Conservation (phyloP, 2,113 vertebrate genomes). For the Pardalotus punctatus region DNA sequence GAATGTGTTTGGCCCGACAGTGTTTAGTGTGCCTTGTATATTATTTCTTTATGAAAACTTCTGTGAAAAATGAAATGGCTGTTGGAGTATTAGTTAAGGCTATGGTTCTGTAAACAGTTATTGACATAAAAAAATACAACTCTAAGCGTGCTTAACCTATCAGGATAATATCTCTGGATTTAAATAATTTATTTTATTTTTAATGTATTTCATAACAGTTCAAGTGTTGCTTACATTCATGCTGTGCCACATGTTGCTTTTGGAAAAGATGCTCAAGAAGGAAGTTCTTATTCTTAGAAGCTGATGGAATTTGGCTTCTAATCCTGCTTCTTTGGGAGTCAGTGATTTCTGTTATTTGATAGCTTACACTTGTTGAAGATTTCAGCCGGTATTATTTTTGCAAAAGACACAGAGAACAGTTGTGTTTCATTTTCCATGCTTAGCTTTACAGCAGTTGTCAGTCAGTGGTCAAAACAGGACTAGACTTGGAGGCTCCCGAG, state of each 20-base stretch:
- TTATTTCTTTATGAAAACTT: conserved; percentile 49
- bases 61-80: background rate
- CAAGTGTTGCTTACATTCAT: background rate
- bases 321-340: background rate
- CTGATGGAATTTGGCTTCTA: background rate
- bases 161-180: background rate
- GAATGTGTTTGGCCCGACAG: conserved; percentile 89
- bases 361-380: background rate
- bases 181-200: background rate
- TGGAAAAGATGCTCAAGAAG: background rate
- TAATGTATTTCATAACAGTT: background rate
- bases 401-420: background rate
- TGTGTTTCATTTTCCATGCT: background rate
- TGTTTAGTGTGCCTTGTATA: conserved; percentile 65
- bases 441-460: background rate
- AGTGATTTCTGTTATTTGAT: background rate
- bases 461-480: background rate
- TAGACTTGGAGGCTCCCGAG: background rate
- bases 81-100: background rate
- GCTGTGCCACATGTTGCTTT: background rate
- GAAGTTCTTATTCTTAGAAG: background rate
- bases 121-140: background rate
- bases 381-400: background rate
- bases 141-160: background rate
- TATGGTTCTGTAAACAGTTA: background rate